These are phyloP conservation scores for Coelopa pilipes DNA, from an alignment of 2,888 invertebrate species.

Conservation along the genomic window DNA sequence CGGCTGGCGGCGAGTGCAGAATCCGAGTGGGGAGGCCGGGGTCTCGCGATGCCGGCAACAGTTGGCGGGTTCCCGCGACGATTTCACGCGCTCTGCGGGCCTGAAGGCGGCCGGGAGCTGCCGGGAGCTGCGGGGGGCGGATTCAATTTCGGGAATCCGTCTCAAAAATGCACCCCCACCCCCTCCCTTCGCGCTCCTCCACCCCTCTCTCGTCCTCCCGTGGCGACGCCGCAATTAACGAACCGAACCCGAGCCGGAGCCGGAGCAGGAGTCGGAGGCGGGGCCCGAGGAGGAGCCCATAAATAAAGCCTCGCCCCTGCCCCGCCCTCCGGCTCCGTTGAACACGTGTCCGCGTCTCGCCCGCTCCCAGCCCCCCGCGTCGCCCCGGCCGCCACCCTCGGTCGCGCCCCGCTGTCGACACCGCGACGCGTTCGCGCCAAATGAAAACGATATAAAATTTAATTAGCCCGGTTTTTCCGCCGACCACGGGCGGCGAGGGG, in stretches of 20 bases:
- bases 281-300: background rate
- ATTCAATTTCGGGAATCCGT: no score
- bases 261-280: background rate
- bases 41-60: no score
- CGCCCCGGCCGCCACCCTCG: background rate
- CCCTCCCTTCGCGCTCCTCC: no score
- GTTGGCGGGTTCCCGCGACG: no score
- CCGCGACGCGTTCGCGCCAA: constrained; percentile 1
- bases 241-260: background rate
- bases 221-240: background rate
- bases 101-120: no score
- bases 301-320: no score
- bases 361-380: background rate
- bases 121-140: no score
- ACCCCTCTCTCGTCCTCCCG: background rate
- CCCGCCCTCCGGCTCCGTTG: background rate
- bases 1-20: no score
- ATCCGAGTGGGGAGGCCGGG: no score
- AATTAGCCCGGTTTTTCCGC: constrained; percentile 9
- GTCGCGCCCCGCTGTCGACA: background rate
- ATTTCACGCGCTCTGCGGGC: no score
- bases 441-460: constrained; percentile 32
- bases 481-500: background rate
- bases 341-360: background rate
- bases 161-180: no score